Percentiles rank a stretch among this genome's conserved stretches.
Conservation (phyloP, 2,113 vertebrate genomes). For the Aleadryas rufinucha region DNA sequence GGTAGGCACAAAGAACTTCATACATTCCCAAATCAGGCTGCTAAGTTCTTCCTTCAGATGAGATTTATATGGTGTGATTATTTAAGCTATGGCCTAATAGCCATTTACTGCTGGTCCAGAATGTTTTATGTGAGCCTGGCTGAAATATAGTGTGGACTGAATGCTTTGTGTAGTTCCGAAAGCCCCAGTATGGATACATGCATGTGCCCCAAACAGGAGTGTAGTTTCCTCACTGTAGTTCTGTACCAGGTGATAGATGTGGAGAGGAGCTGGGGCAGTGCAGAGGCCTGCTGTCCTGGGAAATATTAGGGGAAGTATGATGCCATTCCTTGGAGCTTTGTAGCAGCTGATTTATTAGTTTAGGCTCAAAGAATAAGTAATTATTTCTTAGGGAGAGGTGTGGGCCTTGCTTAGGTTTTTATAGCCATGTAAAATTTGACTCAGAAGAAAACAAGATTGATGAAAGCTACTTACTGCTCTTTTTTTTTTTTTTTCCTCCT, state of each 20-base stretch:
- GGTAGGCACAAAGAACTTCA: neutral
- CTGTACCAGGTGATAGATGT: neutral
- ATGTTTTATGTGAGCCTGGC: neutral
- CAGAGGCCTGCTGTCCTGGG: neutral
- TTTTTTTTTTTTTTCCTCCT: neutral
- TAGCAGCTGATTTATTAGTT: neutral
- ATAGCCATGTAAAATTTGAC: neutral
- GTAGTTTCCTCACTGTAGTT: neutral
- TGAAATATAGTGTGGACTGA: neutral
- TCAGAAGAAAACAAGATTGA: neutral
- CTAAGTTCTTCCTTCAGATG: neutral
- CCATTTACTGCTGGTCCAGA: neutral
- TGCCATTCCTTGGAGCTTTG: neutral
- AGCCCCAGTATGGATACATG: accelerated
- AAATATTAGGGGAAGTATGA: neutral
- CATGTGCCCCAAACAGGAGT: neutral
- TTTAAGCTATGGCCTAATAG: neutral
- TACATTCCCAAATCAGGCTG: neutral
- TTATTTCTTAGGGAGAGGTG: neutral
- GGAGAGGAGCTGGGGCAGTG: neutral
- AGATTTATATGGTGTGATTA: neutral
- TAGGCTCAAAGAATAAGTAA: neutral
- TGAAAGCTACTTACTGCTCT: neutral
- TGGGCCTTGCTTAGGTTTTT: neutral
- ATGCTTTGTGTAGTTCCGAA: neutral